phyloP scores from a whole-genome alignment of 2,888 invertebrate species.

The Stenolophus ochropezus region DNA sequence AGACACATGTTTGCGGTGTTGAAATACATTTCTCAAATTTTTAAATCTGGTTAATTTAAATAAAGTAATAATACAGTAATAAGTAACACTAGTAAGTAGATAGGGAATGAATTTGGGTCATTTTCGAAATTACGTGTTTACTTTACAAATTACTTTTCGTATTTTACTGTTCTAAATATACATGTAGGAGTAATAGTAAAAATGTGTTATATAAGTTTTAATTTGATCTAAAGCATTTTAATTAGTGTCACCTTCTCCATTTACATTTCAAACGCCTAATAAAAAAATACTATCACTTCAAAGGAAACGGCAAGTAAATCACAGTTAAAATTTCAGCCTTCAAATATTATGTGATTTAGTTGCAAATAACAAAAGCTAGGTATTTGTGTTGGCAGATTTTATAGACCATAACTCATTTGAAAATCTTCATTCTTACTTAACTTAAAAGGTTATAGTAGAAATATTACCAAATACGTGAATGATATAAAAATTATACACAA shows the following conservation, averaged over 20 bases:
- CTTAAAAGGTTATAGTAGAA: constrained; percentile 10
- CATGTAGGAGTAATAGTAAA: background rate
- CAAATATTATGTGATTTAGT: too few relatives aligned
- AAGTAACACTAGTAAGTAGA: background rate
- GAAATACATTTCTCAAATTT: background rate
- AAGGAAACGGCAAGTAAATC: background rate
- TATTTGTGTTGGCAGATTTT: background rate
- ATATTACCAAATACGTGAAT: constrained; percentile 6
- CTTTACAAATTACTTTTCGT: background rate
- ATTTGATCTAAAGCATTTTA: background rate
- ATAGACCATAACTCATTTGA: constrained; percentile 1
- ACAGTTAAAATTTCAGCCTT: background rate
- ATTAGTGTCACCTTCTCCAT: constrained; percentile 3
- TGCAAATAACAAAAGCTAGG: background rate
- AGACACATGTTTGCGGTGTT: too few relatives aligned
- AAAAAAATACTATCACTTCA: background rate
- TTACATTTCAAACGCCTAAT: background rate
- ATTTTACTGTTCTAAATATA: background rate
- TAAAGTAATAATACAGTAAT: background rate
- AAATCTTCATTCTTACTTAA: constrained; percentile 13
- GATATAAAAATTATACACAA: constrained; percentile 9
- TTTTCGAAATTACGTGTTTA: background rate
- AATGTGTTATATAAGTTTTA: background rate
- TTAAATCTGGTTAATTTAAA: background rate
- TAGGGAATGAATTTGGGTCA: background rate